A percentile compares a stretch with the other conserved stretches of the same genome.
These are phyloP conservation scores for Ethmia dodecea DNA, from an alignment of 2,888 invertebrate genomes.

Conservation along the genomic window DNA sequence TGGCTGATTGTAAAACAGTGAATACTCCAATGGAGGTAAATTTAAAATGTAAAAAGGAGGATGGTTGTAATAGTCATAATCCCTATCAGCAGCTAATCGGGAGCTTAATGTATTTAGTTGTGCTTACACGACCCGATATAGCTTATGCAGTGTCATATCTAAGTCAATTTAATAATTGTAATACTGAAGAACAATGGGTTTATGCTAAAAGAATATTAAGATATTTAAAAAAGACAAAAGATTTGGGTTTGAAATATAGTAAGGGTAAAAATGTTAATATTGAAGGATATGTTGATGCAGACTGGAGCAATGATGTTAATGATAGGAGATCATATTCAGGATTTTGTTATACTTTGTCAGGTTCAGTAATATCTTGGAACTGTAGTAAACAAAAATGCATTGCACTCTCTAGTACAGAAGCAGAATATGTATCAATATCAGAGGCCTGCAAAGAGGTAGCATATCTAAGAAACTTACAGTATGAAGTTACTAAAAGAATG, in stretches of 20 bases:
- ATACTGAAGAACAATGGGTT: conserved; percentile 8
- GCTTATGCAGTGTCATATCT: conserved; percentile 1
- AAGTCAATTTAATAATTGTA: conserved; percentile 13
- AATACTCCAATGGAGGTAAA: conserved; percentile 16
- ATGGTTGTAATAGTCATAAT: background rate
- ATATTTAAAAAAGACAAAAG: conserved; percentile 10
- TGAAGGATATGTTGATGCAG: conserved; percentile 12
- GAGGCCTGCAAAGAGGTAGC: conserved; percentile 11
- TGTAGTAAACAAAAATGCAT: conserved; percentile 10
- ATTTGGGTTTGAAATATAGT: conserved; percentile 7
- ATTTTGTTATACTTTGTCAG: background rate
- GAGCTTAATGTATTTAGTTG: conserved; percentile 12
- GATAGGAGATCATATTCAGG: conserved; percentile 16
- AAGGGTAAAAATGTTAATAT: conserved; percentile 4
- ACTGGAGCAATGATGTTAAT: conserved; percentile 8
- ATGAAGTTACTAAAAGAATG: no score
- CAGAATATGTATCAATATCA: conserved; percentile 9
- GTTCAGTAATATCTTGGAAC: conserved; percentile 9
- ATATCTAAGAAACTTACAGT: no score
- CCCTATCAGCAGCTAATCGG: conserved; percentile 14
- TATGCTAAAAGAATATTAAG: conserved; percentile 9
- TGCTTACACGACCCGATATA: conserved; percentile 8
- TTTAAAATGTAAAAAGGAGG: conserved; percentile 3
- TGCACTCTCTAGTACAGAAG: no score
- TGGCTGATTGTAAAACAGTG: conserved; percentile 9